Evolutionary conservation across 2,888 invertebrate species (phyloP).

Genomic region (Cataglyphis rosenhaueri): DNA sequence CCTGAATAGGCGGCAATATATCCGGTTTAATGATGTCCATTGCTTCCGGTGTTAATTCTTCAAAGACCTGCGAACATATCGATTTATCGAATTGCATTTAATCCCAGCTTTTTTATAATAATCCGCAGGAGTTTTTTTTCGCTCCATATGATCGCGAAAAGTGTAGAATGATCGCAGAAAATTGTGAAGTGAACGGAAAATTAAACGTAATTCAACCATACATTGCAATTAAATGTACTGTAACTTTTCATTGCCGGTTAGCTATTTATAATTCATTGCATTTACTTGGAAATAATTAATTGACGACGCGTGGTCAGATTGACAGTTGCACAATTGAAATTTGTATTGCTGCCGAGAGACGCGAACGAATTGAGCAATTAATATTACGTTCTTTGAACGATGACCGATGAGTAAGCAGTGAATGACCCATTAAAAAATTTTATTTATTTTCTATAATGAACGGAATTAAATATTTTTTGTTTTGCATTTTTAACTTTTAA

Average conservation of each 20-base stretch:
- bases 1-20: slow-evolving; percentile 79
- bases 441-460: not conserved
- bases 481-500: not conserved
- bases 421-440: not conserved
- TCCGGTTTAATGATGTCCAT: slow-evolving; percentile 82
- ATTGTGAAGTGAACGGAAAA: not conserved
- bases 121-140: not conserved
- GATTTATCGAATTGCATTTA: not conserved
- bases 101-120: not conserved
- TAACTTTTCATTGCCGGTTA: not conserved
- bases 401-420: not conserved
- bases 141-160: not conserved
- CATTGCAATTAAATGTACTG: not conserved
- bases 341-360: not conserved
- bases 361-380: slow-evolving; percentile 28
- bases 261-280: slow-evolving; percentile 2
- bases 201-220: not conserved
- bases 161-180: not conserved
- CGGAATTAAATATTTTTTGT: not conserved
- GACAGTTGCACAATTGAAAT: slow-evolving; percentile 16
- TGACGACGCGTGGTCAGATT: not conserved
- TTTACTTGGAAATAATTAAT: slow-evolving; percentile 22
- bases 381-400: not conserved
- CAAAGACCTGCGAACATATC: slow-evolving; percentile 75
- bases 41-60: slow-evolving; percentile 79